A percentile compares a stretch with the other conserved stretches of the same genome.
Evolutionary conservation across 1,140 invertebrate species (phyloP).

Genomic region (Trypoxylus dichotomus): DNA sequence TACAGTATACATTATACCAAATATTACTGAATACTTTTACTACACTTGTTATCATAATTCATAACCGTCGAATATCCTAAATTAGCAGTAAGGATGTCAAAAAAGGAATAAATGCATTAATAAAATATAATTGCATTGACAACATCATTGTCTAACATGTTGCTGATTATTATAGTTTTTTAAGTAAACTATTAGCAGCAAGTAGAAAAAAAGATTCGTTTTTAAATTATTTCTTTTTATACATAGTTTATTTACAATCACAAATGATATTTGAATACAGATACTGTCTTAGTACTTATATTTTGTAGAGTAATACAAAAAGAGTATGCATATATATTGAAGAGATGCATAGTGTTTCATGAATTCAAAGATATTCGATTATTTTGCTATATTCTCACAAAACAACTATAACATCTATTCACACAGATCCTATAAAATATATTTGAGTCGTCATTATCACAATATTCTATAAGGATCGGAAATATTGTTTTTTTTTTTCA

Average conservation of each 20-base stretch:
- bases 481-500: not conserved
- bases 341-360: slow-evolving; percentile 10
- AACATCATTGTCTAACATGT: no score
- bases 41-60: no score
- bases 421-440: slow-evolving; percentile 29
- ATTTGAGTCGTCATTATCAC: slow-evolving; percentile 18
- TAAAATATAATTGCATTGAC: no score
- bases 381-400: not conserved
- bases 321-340: not conserved
- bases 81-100: no score
- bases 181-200: no score
- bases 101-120: no score
- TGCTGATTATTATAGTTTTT: no score
- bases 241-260: not conserved
- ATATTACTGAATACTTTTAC: no score
- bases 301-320: not conserved
- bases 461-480: slow-evolving; percentile 28
- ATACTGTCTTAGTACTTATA: no score
- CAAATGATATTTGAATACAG: not conserved
- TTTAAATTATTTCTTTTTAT: not conserved
- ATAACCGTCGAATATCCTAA: no score
- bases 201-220: not conserved
- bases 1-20: no score
- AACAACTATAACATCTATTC: slow-evolving; percentile 2
- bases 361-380: not conserved